These are phyloP conservation scores for Trichosurus vulpecula DNA, from an alignment of 2,797 vertebrate genomes.

Conservation along the genomic window DNA sequence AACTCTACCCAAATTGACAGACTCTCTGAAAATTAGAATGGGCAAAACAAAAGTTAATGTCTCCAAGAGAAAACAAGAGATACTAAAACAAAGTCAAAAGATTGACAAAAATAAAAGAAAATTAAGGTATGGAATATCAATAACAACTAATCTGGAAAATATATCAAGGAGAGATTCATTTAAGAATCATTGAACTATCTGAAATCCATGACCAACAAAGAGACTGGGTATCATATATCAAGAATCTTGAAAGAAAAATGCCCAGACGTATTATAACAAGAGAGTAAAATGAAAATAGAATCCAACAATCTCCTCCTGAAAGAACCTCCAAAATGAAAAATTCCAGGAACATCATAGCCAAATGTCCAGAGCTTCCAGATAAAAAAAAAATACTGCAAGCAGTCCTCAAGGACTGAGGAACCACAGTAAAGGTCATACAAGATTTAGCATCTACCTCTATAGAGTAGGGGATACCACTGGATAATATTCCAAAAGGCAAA, in stretches of 20 bases:
- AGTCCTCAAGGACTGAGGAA: not conserved
- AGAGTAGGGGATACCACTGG: not conserved
- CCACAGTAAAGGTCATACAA: not conserved
- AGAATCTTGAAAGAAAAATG: not conserved
- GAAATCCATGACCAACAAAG: not conserved
- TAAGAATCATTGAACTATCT: not conserved
- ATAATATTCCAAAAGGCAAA: not conserved
- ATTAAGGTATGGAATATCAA: not conserved
- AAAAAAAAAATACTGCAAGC: not conserved
- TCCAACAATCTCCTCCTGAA: not conserved
- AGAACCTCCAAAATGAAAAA: not conserved
- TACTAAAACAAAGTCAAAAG: not conserved
- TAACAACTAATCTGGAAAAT: not conserved
- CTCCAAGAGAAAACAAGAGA: not conserved
- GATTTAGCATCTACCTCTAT: not conserved
- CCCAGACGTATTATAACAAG: not conserved
- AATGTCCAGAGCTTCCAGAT: not conserved
- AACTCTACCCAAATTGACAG: not conserved
- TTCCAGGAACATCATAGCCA: not conserved
- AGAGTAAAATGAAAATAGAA: not conserved
- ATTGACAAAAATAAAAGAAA: not conserved
- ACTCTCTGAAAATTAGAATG: not conserved
- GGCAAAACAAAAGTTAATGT: not conserved
- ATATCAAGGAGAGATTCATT: not conserved
- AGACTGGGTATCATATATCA: not conserved